Conservation (phyloP, 2,113 vertebrate genomes). For the Ranitomeya variabilis region DNA sequence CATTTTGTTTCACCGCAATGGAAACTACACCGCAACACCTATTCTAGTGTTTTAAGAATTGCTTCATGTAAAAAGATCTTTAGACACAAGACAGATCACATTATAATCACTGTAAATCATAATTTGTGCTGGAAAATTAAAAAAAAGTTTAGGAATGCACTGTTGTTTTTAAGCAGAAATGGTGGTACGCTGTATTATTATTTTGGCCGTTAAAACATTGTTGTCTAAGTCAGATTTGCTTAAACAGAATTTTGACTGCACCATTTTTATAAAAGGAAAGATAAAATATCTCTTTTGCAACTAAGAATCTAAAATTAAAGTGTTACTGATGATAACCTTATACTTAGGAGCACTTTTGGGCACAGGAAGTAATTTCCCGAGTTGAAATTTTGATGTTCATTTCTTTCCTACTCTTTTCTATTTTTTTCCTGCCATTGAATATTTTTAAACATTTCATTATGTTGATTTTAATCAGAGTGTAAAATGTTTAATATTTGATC, state of each 20-base stretch:
- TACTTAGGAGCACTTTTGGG: neutral
- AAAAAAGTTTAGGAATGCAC: no score
- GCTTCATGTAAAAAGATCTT: no score
- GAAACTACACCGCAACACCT: no score
- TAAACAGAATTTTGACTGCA: neutral
- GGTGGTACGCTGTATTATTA: no score
- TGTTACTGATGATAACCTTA: neutral
- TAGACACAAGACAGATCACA: no score
- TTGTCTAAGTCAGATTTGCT: neutral
- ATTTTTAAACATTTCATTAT: constrained; percentile 47
- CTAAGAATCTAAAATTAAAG: neutral
- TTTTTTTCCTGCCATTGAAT: constrained; percentile 24
- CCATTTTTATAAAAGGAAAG: neutral
- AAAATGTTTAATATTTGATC: constrained; percentile 49
- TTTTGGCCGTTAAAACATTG: neutral
- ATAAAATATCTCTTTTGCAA: neutral
- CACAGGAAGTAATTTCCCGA: neutral
- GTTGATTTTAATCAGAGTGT: constrained; percentile 44
- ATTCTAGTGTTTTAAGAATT: no score
- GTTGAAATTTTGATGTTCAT: neutral
- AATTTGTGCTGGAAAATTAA: no score
- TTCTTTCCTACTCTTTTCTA: neutral
- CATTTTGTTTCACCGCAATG: no score
- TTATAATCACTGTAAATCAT: no score
- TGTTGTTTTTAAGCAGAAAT: no score